A percentile compares a stretch with the other conserved stretches of the same genome.
Evolutionary conservation across 2,113 vertebrate genomes (phyloP).

Genomic region (Mellivora capensis): DNA sequence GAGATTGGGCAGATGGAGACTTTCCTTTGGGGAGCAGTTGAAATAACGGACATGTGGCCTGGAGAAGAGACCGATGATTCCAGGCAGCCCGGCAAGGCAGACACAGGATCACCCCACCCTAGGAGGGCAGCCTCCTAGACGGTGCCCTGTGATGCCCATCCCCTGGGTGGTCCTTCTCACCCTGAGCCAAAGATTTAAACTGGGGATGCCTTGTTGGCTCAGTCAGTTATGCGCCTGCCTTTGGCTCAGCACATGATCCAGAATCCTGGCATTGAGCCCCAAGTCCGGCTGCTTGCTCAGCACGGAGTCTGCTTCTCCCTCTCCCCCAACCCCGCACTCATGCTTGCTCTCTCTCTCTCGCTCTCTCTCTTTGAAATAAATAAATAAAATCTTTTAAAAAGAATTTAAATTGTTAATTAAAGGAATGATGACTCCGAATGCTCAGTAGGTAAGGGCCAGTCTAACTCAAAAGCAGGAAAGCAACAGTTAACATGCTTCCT

Average conservation of each 20-base stretch:
- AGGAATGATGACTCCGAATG: not conserved
- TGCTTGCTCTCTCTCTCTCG: too few species aligned
- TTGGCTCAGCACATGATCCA: too few species aligned
- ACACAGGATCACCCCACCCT: not conserved
- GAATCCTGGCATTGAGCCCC: too few species aligned
- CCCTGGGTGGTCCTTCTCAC: not conserved
- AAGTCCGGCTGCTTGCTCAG: too few species aligned
- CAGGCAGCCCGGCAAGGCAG: not conserved
- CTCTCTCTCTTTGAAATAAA: too few species aligned
- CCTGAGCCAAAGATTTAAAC: not conserved
- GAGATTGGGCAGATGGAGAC: not conserved
- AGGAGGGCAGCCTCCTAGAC: not conserved
- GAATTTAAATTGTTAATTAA: not conserved
- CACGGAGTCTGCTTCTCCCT: too few species aligned
- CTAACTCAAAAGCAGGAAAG: not conserved
- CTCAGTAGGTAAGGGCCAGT: not conserved
- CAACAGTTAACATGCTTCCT: not conserved
- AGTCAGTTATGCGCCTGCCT: too few species aligned
- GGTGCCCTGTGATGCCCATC: not conserved
- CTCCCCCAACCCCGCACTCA: too few species aligned
- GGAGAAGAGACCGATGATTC: not conserved
- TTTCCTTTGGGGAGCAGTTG: not conserved
- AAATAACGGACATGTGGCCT: not conserved
- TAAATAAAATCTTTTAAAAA: not conserved
- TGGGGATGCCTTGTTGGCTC: too few species aligned